phyloP scores from a whole-genome alignment of 1,140 invertebrate species.

The Bactericera cockerelli region DNA sequence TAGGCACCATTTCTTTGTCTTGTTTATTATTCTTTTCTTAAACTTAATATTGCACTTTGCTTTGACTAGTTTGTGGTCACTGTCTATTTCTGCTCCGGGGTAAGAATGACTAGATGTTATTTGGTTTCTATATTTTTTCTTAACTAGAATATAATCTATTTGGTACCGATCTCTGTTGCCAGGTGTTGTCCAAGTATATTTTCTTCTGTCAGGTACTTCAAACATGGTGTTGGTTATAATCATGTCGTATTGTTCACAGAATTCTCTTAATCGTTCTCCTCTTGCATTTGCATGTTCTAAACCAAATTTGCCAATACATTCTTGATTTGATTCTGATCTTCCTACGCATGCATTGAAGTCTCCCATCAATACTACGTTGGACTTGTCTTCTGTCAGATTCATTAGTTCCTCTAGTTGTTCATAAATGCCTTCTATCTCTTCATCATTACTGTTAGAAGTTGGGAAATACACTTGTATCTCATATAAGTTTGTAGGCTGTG shows the following conservation, averaged over 20 bases:
- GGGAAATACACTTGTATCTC: background rate
- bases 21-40: background rate
- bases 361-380: background rate
- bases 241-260: background rate
- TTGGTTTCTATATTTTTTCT: constrained; percentile 10
- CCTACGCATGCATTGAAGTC: background rate
- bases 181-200: constrained; percentile 24
- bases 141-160: constrained; percentile 13
- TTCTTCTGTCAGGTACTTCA: constrained; percentile 6
- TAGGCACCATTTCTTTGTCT: background rate
- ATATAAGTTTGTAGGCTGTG: background rate
- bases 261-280: background rate
- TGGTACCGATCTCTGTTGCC: constrained; percentile 7
- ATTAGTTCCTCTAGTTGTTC: too few species aligned
- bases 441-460: background rate
- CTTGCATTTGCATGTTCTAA: background rate
- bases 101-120: too few species aligned
- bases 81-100: too few species aligned
- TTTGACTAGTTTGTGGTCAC: too few species aligned
- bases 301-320: background rate
- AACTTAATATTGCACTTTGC: too few species aligned
- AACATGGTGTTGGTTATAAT: background rate
- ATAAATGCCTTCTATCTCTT: background rate
- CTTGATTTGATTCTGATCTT: background rate
- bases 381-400: background rate